Percentiles rank a stretch among this genome's conserved stretches.
phyloP scores from a whole-genome alignment of 2,113 vertebrate genomes.

The Verasper variegatus region DNA sequence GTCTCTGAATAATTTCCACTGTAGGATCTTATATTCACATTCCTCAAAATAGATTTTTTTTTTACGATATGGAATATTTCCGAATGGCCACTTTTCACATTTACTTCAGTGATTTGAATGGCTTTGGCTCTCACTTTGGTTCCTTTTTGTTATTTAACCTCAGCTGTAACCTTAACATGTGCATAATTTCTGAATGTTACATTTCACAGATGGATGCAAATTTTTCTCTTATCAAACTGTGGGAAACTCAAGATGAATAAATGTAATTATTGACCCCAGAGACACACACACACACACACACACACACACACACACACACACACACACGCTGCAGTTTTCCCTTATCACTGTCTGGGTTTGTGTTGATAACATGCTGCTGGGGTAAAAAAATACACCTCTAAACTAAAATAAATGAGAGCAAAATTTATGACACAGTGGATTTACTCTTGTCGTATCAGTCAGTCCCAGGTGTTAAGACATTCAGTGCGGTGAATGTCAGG shows the following conservation, averaged over 20 bases:
- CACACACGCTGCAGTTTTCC: neutral
- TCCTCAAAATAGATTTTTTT: neutral
- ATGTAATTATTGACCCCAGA: constrained; percentile 11
- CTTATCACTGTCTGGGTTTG: constrained; percentile 30
- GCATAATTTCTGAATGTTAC: constrained; percentile 1
- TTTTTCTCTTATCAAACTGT: constrained; percentile 19
- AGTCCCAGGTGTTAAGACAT: constrained; percentile 31
- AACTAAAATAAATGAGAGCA: constrained; percentile 17
- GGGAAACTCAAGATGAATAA: constrained; percentile 15
- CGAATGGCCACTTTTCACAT: neutral
- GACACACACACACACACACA: neutral
- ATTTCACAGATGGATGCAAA: constrained; percentile 11
- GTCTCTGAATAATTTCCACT: constrained; percentile 1
- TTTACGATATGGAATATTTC: neutral
- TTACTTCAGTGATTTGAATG: neutral
- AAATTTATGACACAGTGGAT: constrained; percentile 14
- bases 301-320: neutral
- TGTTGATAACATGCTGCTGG: constrained; percentile 8
- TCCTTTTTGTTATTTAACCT: neutral
- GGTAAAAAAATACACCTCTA: constrained; percentile 18
- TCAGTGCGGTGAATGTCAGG: constrained; percentile 21
- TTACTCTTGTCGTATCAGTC: constrained; percentile 36
- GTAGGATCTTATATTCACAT: neutral
- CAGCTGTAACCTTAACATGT: constrained; percentile 7
- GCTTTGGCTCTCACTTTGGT: neutral